phyloP scores from a whole-genome alignment of 2,888 invertebrate genomes.

The Mystacides longicornis region DNA sequence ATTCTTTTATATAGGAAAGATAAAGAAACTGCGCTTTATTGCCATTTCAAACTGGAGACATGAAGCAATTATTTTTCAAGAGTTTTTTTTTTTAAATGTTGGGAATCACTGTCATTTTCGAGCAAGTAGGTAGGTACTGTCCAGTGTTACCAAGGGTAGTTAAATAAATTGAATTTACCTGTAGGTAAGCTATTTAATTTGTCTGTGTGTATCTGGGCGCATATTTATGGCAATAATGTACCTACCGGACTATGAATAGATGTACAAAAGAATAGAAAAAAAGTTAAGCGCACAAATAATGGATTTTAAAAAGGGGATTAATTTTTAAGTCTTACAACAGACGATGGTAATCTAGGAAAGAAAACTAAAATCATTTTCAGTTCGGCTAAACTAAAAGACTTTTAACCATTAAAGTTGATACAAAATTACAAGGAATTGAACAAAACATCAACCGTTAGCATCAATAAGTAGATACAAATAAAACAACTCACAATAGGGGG shows the following conservation, averaged over 20 bases:
- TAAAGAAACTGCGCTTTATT: no score
- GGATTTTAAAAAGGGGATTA: not conserved
- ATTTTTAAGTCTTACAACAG: no score
- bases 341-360: no score
- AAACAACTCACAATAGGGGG: no score
- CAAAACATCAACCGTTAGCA: no score
- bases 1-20: no score
- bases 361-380: no score
- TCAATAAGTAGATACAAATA: no score
- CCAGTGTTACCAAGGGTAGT: constrained; percentile 1
- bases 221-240: not conserved
- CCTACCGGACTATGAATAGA: not conserved
- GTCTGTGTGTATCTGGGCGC: no score
- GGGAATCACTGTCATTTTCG: not conserved
- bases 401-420: no score
- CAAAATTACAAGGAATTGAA: no score
- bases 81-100: not conserved
- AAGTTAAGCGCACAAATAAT: not conserved
- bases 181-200: not conserved
- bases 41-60: not conserved
- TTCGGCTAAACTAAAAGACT: no score
- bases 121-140: not conserved
- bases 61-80: not conserved
- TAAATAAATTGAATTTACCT: constrained; percentile 1
- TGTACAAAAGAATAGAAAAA: not conserved